phyloP scores from a whole-genome alignment of 2,797 vertebrate species.

The Phoeniculus purpureus region DNA sequence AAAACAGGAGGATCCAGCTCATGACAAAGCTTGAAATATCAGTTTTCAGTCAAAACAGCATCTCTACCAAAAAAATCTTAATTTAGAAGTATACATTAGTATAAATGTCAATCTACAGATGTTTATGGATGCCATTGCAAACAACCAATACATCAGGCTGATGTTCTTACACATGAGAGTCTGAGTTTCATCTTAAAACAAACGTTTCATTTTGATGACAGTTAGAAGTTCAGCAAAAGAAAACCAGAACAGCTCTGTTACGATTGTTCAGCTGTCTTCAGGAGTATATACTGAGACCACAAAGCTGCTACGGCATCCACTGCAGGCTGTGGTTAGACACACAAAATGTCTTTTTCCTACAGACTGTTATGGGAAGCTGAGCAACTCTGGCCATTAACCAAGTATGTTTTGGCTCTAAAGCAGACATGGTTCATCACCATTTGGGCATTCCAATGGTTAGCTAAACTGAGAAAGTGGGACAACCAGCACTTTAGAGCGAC shows the following conservation, averaged over 20 bases:
- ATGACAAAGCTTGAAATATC: not conserved
- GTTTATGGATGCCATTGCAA: not conserved
- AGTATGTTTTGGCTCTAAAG: slow-evolving; percentile 69
- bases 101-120: not conserved
- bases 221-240: slow-evolving; percentile 24
- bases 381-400: slow-evolving; percentile 71
- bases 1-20: slow-evolving; percentile 11
- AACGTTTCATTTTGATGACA: slow-evolving; percentile 53
- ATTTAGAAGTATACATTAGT: not conserved
- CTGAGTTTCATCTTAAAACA: slow-evolving; percentile 37
- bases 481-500: slow-evolving; percentile 46
- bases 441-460: slow-evolving; percentile 75
- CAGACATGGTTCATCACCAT: slow-evolving; percentile 70
- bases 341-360: slow-evolving; percentile 73
- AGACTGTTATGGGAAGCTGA: slow-evolving; percentile 68
- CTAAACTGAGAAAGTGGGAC: slow-evolving; percentile 68
- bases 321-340: slow-evolving; percentile 67
- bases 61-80: not conserved
- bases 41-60: slow-evolving; percentile 11
- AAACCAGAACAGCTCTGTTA: slow-evolving; percentile 49
- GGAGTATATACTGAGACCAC: slow-evolving; percentile 37
- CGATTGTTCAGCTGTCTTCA: slow-evolving; percentile 56
- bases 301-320: slow-evolving; percentile 69
- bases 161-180: not conserved
- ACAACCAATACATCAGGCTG: not conserved